Base-by-base conservation (phyloP, 2,888 invertebrate species). In the Hydroisotoma schaefferi region DNA sequence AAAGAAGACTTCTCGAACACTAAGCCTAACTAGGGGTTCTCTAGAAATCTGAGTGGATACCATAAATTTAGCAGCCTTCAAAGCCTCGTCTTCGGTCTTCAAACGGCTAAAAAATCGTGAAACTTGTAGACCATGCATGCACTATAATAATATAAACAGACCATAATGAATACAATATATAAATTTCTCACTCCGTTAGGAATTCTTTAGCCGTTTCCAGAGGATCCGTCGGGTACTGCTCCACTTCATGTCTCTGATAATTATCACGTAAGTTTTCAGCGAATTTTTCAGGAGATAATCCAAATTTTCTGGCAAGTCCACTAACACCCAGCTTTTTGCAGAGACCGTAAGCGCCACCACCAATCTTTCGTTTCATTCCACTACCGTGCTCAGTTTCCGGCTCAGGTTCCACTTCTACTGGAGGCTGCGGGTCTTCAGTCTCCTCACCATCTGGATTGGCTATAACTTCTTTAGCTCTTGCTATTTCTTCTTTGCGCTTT, bases 261-360 rank as follows among this genome's bases (percentile, higher is more conserved):
- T 94, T 93, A 75, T 97, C 95, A 1, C 94, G 84, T 6, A 98
- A 81, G 80, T 99, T 98, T 79, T 97, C 95, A 0, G 94, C 94
- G 77, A 94, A 95, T 77, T 97, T 88, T 75, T 94, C 92, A 0
- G 98, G 93, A 0, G 87, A 85, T 54, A 99, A 79, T 63, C 98
- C 98, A 77, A 97, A 98, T 75, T 87, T 87, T 76, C 88, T 89
- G 2, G 91, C 91, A 46, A 97, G 81, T 0, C 87, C 85, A 73
- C 85, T 89, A 12, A 94, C 82, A 25, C 92, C 92, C 2, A 90
- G 90, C 76, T 87, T 87, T 55, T 86, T 81, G 74, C 94, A 94
- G 68, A 94, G 84, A 38, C 87, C 85, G 75, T 97, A 97, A 1
- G 92, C 88, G 1, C 94, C 94, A 44, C 88, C 88, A 61, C 93